Base-by-base conservation (phyloP, 2,113 vertebrate species). In the Noctilio leporinus region DNA sequence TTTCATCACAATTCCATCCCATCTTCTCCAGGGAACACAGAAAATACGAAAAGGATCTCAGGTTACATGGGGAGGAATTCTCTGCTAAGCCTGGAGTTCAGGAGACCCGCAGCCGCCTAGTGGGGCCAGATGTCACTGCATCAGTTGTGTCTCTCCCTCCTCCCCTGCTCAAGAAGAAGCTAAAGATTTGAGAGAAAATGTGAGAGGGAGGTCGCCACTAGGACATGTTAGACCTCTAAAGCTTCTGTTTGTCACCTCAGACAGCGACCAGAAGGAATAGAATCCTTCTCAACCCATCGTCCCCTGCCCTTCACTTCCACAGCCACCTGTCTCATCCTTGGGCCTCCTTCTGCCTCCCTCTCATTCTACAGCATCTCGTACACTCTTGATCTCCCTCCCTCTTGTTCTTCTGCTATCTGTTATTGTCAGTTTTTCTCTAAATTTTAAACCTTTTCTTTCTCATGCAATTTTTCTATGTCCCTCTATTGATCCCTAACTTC, bases 61-160 rank as follows among this genome's bases (percentile, higher is more conserved):
- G 19, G 84, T 93, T 95, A 70, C 95, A n/a, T 0, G 3, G 38
- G 83, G 45, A 92, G 55, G 81, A 87, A 92, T 77, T 85, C 62
- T 86, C 51, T 12, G 11, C 53, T 38, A 33, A 90, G 45, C 35
- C 49, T 30, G 4, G 51, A 92, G 80, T 59, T 81, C 51, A 38
- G 86, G 89, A 93, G 77, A 47, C 89, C 85, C 64, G 0, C 0
- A 3, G 96, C 97, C 95, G 4, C 95, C 97, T 97, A 95, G 95
- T 86, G 97, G 96, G 65, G 9, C 75, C 57, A 1, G 62, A 86
- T 75, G 96, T 91, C 67, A 96, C 87, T 93, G 81, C 97, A 65
- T 11, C 22, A 2, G 35, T 53, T 22, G 30, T 7, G 0, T 89
- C 33, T 38, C 72, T 20, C 72, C 49, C 24, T 73, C 62, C 38